Base-by-base conservation (phyloP, 2,113 vertebrate genomes). In the Campylomormyrus tamandua region DNA sequence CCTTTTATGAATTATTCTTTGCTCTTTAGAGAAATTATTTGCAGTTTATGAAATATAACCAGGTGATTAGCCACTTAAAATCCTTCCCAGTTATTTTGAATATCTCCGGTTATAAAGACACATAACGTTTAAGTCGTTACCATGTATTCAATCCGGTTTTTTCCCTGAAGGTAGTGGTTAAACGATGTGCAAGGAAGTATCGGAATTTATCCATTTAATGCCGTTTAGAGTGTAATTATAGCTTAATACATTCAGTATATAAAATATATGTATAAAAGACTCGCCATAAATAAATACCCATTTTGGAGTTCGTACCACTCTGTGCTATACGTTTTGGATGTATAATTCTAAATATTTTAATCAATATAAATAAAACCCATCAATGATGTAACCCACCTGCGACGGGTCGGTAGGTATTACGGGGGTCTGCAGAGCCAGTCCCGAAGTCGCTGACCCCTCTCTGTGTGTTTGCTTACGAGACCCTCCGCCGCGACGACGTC, bases 381-480 rank as follows among this genome's bases (percentile, higher is more conserved):
- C 92, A 70, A 11, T 70, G n/a, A 80, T 19, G 39, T 8, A 39
- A 80, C 74, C 35, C n/a, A 0, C 62, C 62, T 70, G n/a, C 62
- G 3, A 31, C n/a, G 62, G 13, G 62, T 70, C 27, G n/a, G 62
- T 70, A 70, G 62, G 62, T 70, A 31, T 70, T 31, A 70, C n/a
- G 62, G 62, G 9, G 62, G 10, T 31, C 1, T 31, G 92, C 93
- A 94, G 91, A 50, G 70, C 35, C 90, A 91, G 94, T 97, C 96
- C 77, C 87, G 87, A 93, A 93, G 53, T 92, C 90, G 91, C 0
- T 89, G 95, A 94, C 95, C 96, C 97, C 96, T 96, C 96, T 87
- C 4, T 91, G 94, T 94, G 84, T 93, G 96, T 97, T 96, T 96
- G 95, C 95, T 94, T 93, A 94, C 90, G 93, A 88, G 89, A 91